Conservation (phyloP, 2,113 vertebrate species). For the Elephantulus edwardii region DNA sequence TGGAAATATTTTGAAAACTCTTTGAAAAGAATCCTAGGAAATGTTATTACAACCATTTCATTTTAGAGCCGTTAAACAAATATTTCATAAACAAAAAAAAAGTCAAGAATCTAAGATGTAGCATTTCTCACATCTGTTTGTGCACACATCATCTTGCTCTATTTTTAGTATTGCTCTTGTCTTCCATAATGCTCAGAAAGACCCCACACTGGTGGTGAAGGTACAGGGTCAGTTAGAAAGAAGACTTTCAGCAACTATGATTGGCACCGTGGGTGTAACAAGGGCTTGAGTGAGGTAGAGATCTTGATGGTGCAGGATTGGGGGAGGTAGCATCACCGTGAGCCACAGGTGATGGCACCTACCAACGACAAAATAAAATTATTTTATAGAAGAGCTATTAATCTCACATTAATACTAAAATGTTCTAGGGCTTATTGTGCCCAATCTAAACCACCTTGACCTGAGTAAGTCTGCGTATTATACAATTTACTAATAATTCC, state of each 20-base stretch:
- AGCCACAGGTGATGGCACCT: no score
- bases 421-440: not conserved
- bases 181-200: no score
- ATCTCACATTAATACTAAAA: not conserved
- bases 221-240: no score
- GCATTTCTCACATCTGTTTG: not conserved
- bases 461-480: not conserved
- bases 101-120: not conserved
- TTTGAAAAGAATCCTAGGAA: not conserved
- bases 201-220: no score
- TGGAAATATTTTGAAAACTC: not conserved
- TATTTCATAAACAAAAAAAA: not conserved
- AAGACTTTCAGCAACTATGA: no score
- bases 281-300: no score
- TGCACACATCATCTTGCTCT: not conserved
- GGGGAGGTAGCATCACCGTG: no score
- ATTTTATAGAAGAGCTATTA: not conserved
- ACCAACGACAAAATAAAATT: no score
- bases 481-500: not conserved
- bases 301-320: no score
- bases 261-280: no score
- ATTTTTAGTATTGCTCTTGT: not conserved
- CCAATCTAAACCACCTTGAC: not conserved
- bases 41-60: not conserved
- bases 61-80: not conserved